Conservation (phyloP, 2,888 invertebrate genomes). For the Baronia brevicornis region DNA sequence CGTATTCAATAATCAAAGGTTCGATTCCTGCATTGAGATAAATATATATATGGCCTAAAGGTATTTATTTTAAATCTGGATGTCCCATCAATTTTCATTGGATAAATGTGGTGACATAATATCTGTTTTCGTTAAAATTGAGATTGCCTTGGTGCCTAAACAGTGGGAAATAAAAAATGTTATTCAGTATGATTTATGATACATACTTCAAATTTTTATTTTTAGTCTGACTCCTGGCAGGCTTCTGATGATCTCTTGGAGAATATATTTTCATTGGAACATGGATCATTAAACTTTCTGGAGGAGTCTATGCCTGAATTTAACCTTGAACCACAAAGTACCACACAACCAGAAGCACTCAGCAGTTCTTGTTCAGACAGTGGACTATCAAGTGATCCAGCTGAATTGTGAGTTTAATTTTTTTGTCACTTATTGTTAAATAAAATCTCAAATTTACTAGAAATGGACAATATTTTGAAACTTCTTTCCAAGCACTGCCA, state of each 20-base stretch:
- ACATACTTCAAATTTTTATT: constrained; percentile 24
- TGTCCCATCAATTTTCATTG: constrained; percentile 6
- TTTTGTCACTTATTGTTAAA: constrained; percentile 5
- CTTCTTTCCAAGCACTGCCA: no score
- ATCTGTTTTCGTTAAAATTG: no score
- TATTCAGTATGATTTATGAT: no score
- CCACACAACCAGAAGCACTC: constrained; percentile 47
- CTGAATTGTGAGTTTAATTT: constrained; percentile 65
- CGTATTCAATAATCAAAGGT: no score
- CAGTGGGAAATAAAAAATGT: no score
- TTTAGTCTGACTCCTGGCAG: constrained; percentile 65
- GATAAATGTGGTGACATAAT: background rate
- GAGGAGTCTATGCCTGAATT: constrained; percentile 72
- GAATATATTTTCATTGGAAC: constrained; percentile 80
- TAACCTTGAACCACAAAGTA: constrained; percentile 44
- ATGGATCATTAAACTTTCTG: constrained; percentile 76
- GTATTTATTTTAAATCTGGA: no score
- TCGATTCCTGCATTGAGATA: no score
- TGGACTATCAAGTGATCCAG: constrained; percentile 79
- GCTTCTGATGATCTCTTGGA: constrained; percentile 78
- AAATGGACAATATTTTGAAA: no score
- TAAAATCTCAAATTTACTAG: no score
- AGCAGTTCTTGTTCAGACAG: constrained; percentile 79
- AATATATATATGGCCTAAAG: no score
- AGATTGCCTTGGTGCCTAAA: no score